A percentile compares a stretch with the other conserved stretches of the same genome.
Conservation (phyloP, 2,888 invertebrate species). For the Rhyacophila evoluta region DNA sequence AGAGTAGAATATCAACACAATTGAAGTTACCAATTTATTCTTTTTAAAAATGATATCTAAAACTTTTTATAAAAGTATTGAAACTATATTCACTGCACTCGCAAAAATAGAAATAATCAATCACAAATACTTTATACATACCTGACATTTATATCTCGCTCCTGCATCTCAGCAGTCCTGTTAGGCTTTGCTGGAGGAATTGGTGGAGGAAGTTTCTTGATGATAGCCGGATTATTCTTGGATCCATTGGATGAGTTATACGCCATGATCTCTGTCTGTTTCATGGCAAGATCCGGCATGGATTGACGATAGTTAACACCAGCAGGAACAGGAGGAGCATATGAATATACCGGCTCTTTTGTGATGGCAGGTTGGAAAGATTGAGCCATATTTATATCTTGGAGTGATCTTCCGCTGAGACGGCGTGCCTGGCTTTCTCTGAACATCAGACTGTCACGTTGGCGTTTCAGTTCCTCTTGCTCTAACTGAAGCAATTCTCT, state of each 20-base stretch:
- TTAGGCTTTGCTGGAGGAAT: conserved; percentile 61
- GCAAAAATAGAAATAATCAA: too few species aligned
- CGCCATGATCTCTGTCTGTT: conserved; percentile 57
- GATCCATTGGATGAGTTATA: conserved; percentile 58
- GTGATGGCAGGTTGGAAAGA: conserved; percentile 42
- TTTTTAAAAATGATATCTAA: too few species aligned
- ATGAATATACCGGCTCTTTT: conserved; percentile 51
- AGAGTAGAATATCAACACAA: too few species aligned
- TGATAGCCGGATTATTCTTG: conserved; percentile 59
- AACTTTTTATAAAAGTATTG: too few species aligned
- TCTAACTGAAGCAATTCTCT: conserved; percentile 82
- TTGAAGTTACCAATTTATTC: too few species aligned
- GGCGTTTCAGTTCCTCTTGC: conserved; percentile 81
- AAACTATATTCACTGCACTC: too few species aligned
- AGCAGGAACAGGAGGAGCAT: conserved; percentile 49
- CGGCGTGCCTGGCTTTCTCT: conserved; percentile 74
- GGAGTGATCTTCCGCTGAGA: conserved; percentile 73
- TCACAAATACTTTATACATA: too few species aligned
- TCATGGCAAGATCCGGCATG: conserved; percentile 67
- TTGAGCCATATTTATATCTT: conserved; percentile 69
- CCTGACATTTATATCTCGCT: conserved; percentile 69
- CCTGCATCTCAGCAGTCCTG: conserved; percentile 64
- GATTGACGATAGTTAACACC: conserved; percentile 64
- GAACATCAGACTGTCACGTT: conserved; percentile 77
- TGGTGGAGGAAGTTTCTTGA: conserved; percentile 56